Conservation (phyloP, 2,113 vertebrate genomes). For the Benitochromis conjunctus region DNA sequence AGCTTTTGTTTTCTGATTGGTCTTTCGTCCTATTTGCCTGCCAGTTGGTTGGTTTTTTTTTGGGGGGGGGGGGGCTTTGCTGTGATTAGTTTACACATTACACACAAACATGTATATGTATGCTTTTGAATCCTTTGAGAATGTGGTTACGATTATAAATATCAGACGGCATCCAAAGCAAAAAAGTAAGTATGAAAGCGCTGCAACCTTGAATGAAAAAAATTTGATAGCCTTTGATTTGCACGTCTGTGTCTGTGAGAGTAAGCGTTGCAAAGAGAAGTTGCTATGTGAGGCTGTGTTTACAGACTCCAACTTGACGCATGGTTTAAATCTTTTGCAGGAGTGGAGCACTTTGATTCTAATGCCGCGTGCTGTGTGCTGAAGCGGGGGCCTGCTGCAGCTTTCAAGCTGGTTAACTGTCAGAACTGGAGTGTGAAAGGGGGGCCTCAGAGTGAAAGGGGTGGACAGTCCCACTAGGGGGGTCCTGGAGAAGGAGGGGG, state of each 20-base stretch:
- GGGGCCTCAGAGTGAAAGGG: constrained; percentile 54
- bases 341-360: constrained; percentile 64
- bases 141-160: constrained; percentile 19
- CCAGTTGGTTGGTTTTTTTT: not conserved
- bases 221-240: not conserved
- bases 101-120: not conserved
- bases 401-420: constrained; percentile 72
- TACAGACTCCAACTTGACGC: constrained; percentile 36
- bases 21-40: constrained; percentile 5
- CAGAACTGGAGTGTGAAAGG: constrained; percentile 63
- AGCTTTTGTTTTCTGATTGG: not conserved
- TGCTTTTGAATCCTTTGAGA: not conserved
- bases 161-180: constrained; percentile 8
- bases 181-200: constrained; percentile 25
- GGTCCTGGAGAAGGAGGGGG: constrained; percentile 57
- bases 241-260: not conserved
- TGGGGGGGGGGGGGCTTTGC: not conserved
- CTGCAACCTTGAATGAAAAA: constrained; percentile 38
- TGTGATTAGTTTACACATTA: constrained; percentile 24
- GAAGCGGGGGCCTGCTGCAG: constrained; percentile 50
- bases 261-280: not conserved
- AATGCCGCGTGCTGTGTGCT: constrained; percentile 56
- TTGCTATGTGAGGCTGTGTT: not conserved
- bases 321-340: constrained; percentile 69
- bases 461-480: constrained; percentile 51